Evolutionary conservation across 2,113 vertebrate species (phyloP), one percentile per base, ranked within the genome.

Genomic region (Cyphomyrus discorhynchus): DNA sequence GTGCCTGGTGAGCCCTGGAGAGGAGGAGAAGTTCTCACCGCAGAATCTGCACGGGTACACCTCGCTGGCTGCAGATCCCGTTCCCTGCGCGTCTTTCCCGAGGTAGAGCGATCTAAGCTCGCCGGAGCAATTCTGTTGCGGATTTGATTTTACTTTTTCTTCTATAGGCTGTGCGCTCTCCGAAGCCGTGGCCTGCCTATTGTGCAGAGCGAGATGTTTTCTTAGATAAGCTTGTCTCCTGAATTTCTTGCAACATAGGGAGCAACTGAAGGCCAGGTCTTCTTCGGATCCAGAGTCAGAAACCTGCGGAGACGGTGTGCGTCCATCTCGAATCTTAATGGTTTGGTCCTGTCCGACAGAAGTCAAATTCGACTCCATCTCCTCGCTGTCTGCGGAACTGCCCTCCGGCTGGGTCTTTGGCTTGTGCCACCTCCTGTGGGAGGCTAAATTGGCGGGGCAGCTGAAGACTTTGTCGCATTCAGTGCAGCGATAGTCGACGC

Each of bases 401-500:
- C 89, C 42, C n/a, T 90, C 90, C 3, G 42, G 31, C 31, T 88
- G 90, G 56, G 88, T 88, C 35, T 88, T 90, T 8, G 94, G 94
- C 21, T 94, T 94, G 92, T 94, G 94, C 94, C 94, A 94, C 70
- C 94, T 93, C 19, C 92, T 91, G 56, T 95, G 94, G 13, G 94
- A 95, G 11, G 94, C 94, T 90, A 94, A 85, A 90, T 95, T 95
- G 11, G 94, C 94, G 0, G 92, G 93, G 49, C 94, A 95, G 90
- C 94, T 93, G 90, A 94, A 95, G 5, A 92, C 91, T 89, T 95
- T 95, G 87, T 92, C 92, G 77, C 94, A 95, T 24, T 94, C 94
- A 6, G 91, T 89, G 90, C 94, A 94, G 9, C 92, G 93, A 56
- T 94, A 95, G 86, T 94, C 93, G 21, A 95, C 92, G 24, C 93